phyloP scores from a whole-genome alignment of 2,888 invertebrate genomes.

The Meloe dianella region DNA sequence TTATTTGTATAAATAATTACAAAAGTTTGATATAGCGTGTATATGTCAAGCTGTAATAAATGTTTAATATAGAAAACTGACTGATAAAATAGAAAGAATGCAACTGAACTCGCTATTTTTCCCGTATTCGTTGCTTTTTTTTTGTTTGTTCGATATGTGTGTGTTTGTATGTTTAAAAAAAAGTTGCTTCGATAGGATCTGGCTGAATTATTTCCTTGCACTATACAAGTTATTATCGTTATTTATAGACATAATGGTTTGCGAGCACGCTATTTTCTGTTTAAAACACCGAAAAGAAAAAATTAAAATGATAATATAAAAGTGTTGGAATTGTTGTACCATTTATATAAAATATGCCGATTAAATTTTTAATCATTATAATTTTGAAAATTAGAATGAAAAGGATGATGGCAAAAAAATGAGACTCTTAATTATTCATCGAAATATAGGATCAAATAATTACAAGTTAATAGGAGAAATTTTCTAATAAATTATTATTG shows the following conservation, averaged over 20 bases:
- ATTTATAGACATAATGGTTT: conserved; percentile 48
- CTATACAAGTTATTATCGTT: conserved; percentile 50
- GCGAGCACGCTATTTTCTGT: conserved; percentile 51
- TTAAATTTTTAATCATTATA: background rate
- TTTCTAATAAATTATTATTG: conserved; percentile 10
- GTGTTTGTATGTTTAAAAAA: conserved; percentile 37
- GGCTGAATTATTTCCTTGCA: conserved; percentile 48
- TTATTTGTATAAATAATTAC: background rate
- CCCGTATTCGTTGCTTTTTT: conserved; percentile 15
- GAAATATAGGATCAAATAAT: no score
- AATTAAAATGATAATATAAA: conserved; percentile 10
- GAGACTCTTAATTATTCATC: no score
- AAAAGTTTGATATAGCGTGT: background rate
- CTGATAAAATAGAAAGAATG: background rate
- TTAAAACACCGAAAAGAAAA: conserved; percentile 37
- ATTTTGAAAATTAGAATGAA: no score
- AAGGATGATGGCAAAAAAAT: no score
- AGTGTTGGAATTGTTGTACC: conserved; percentile 18
- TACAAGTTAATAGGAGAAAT: background rate
- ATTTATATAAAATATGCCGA: conserved; percentile 12
- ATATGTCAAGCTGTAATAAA: conserved; percentile 7
- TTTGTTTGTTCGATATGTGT: conserved; percentile 10
- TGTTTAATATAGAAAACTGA: background rate
- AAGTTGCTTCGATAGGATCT: conserved; percentile 44
- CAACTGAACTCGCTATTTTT: conserved; percentile 3